Conservation (phyloP, 2,113 vertebrate species). For the Rhinichthys klamathensis region DNA sequence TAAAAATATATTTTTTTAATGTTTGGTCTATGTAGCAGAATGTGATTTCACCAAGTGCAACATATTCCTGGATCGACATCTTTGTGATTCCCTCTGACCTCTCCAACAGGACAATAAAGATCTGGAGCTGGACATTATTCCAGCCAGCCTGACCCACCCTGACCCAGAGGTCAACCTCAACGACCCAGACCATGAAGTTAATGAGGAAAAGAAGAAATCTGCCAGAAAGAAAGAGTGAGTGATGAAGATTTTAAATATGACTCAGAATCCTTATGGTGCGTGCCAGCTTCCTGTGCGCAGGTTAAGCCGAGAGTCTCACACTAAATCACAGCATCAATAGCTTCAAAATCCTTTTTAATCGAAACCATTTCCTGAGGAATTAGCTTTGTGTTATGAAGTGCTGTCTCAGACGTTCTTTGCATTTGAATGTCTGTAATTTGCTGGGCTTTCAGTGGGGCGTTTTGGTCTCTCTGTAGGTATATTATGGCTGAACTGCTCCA, state of each 20-base stretch:
- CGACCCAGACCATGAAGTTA: constrained; percentile 92
- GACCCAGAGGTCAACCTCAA: constrained; percentile 95
- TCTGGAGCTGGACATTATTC: constrained; percentile 93
- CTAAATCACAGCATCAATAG: background rate
- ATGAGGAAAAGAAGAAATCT: constrained; percentile 95
- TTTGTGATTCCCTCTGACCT: background rate
- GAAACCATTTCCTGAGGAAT: constrained; percentile 28
- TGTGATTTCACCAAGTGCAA: no score
- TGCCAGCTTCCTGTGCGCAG: background rate
- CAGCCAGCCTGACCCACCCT: constrained; percentile 93
- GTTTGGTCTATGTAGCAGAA: no score
- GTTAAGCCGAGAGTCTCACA: background rate
- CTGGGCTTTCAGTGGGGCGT: background rate
- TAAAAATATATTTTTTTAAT: no score
- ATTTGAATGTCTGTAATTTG: constrained; percentile 20
- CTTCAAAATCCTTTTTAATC: constrained; percentile 21
- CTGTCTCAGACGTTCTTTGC: background rate
- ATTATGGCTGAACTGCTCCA: constrained; percentile 99
- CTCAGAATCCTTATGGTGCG: background rate
- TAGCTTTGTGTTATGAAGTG: constrained; percentile 4
- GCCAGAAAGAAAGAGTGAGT: constrained; percentile 98
- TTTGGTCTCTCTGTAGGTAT: constrained; percentile 78
- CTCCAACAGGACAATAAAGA: constrained; percentile 90
- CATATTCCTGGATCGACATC: no score
- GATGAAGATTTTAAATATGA: background rate